phyloP scores from a whole-genome alignment of 2,888 invertebrate species.

The Venusia cambrica region DNA sequence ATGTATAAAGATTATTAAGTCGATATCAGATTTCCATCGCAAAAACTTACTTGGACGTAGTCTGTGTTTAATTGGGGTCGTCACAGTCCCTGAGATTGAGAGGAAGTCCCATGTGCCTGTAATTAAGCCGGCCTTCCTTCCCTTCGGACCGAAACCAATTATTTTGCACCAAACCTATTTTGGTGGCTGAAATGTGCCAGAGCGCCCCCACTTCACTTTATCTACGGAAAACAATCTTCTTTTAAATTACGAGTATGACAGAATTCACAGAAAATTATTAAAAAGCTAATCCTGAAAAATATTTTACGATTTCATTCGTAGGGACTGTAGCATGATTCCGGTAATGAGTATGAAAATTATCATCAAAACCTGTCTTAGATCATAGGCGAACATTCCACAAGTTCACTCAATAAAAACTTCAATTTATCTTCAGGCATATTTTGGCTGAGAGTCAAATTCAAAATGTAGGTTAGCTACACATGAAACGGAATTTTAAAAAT shows the following conservation, averaged over 20 bases:
- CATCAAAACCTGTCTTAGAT: slow-evolving; percentile 27
- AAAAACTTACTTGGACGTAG: slow-evolving; percentile 10
- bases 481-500: slow-evolving; percentile 29
- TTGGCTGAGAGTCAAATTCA: slow-evolving; percentile 29
- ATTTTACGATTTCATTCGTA: slow-evolving; percentile 14
- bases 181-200: slow-evolving; percentile 12
- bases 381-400: slow-evolving; percentile 26
- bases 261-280: no score
- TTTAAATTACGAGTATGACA: no score
- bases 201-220: slow-evolving; percentile 10
- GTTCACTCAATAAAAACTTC: slow-evolving; percentile 28
- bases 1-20: no score
- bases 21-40: no score
- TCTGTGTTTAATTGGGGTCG: slow-evolving; percentile 21
- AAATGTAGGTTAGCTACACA: slow-evolving; percentile 28
- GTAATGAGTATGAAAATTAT: slow-evolving; percentile 22
- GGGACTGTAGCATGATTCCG: slow-evolving; percentile 15
- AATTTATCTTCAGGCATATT: slow-evolving; percentile 29
- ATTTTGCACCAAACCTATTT: slow-evolving; percentile 18
- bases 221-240: slow-evolving; percentile 12
- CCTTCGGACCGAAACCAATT: slow-evolving; percentile 21
- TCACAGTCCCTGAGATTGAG: slow-evolving; percentile 19
- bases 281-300: slow-evolving; percentile 10
- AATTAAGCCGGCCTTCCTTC: slow-evolving; percentile 24
- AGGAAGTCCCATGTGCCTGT: slow-evolving; percentile 25